These are phyloP conservation scores for Bradypus variegatus DNA, from an alignment of 2,797 vertebrate species.

Conservation along the genomic window DNA sequence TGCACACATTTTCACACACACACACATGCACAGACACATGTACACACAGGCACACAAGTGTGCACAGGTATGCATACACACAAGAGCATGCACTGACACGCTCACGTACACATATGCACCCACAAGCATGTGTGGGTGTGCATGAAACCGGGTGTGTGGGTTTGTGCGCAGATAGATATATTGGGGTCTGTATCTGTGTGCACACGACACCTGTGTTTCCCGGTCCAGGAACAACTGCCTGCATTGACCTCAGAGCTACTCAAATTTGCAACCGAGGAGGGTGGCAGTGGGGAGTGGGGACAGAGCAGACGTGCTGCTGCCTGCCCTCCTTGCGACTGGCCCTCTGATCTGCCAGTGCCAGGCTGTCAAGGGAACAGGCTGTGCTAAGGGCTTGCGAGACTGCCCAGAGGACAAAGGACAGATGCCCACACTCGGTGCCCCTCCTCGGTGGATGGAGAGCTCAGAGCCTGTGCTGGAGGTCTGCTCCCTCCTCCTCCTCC, in stretches of 20 bases:
- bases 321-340: not conserved
- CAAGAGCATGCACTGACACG: too few species aligned
- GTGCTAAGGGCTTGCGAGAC: not conserved
- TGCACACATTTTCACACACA: too few species aligned
- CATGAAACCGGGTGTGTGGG: too few species aligned
- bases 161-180: not conserved
- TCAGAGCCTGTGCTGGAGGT: accelerated
- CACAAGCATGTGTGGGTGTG: not conserved
- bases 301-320: not conserved
- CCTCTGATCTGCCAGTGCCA: not conserved
- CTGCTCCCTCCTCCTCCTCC: not conserved
- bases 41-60: too few species aligned
- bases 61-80: too few species aligned
- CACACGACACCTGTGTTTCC: not conserved
- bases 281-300: not conserved
- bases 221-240: not conserved
- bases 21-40: too few species aligned
- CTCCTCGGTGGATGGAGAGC: accelerated
- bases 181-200: not conserved
- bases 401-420: not conserved
- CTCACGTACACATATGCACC: too few species aligned
- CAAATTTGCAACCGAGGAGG: not conserved
- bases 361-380: not conserved
- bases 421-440: not conserved
- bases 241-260: not conserved